Conservation (phyloP, 2,113 vertebrate species). For the Coptodon bakossiorum region DNA sequence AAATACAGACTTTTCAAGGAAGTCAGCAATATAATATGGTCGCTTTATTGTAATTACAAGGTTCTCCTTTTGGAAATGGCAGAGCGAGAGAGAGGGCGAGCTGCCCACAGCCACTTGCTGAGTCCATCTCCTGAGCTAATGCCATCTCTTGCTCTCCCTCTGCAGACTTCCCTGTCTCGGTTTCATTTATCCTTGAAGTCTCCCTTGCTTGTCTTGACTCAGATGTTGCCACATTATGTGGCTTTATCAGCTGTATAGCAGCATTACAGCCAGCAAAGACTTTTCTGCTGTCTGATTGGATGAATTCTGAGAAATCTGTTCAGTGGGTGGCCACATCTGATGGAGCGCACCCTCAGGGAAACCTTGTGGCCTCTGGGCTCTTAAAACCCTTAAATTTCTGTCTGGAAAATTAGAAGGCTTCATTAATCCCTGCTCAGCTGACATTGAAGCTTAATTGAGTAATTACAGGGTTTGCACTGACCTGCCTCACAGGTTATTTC, state of each 20-base stretch:
- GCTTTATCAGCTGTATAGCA: constrained; percentile 4
- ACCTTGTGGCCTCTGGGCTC: neutral
- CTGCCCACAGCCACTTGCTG: constrained; percentile 64
- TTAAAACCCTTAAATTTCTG: constrained; percentile 20
- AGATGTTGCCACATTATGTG: neutral
- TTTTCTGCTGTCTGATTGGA: neutral
- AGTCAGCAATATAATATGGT: constrained; percentile 75
- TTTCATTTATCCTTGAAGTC: neutral
- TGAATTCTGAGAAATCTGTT: neutral
- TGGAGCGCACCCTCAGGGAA: neutral
- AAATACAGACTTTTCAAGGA: constrained; percentile 78
- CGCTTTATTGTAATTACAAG: constrained; percentile 80
- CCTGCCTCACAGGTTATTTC: neutral
- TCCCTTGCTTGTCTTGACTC: neutral
- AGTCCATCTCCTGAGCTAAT: constrained; percentile 33
- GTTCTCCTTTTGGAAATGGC: constrained; percentile 72
- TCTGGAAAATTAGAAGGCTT: constrained; percentile 36
- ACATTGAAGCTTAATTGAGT: constrained; percentile 4
- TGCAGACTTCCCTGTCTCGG: neutral
- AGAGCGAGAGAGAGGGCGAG: constrained; percentile 5
- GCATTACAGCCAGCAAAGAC: neutral
- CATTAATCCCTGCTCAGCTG: constrained; percentile 50
- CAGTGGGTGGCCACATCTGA: constrained; percentile 41
- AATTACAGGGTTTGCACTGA: constrained; percentile 20
- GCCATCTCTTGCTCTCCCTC: neutral